Percentiles rank a stretch among this genome's conserved stretches.
Conservation (phyloP, 1,140 invertebrate genomes). For the Papilio glaucus region DNA sequence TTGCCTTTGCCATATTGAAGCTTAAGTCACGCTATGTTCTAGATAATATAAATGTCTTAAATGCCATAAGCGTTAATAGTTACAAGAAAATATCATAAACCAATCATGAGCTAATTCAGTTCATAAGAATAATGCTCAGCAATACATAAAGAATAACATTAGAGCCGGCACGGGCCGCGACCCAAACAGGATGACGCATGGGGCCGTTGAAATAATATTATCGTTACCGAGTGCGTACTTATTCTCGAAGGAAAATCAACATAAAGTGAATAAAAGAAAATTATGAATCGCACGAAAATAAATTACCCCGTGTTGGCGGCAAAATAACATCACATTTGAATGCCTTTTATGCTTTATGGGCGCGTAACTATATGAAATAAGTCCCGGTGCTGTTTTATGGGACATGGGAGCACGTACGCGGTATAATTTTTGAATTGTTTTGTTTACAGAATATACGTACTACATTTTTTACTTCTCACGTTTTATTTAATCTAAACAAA, state of each 20-base stretch:
- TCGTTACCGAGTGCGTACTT: constrained; percentile 79
- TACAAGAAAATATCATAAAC: constrained; percentile 5
- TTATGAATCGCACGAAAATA: constrained; percentile 83
- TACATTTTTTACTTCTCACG: background rate
- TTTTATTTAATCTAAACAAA: no score
- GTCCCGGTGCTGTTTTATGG: constrained; percentile 76
- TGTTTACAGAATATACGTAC: constrained; percentile 30
- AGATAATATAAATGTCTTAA: no score
- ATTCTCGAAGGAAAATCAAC: constrained; percentile 82
- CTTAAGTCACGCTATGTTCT: no score
- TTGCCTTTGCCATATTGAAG: no score
- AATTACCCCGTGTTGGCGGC: constrained; percentile 82
- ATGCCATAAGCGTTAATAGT: background rate
- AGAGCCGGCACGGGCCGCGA: constrained; percentile 48
- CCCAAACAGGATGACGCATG: constrained; percentile 68
- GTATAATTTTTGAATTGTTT: constrained; percentile 76
- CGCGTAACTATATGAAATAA: constrained; percentile 82
- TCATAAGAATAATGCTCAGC: constrained; percentile 45
- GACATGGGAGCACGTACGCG: constrained; percentile 75
- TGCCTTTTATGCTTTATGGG: constrained; percentile 83
- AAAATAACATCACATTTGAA: constrained; percentile 84
- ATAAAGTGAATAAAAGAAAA: constrained; percentile 84
- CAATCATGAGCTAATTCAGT: constrained; percentile 36
- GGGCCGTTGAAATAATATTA: constrained; percentile 83
- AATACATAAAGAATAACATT: constrained; percentile 67